Evolutionary conservation across 2,113 vertebrate species (phyloP).

Genomic region (Neodon shergylaensis): DNA sequence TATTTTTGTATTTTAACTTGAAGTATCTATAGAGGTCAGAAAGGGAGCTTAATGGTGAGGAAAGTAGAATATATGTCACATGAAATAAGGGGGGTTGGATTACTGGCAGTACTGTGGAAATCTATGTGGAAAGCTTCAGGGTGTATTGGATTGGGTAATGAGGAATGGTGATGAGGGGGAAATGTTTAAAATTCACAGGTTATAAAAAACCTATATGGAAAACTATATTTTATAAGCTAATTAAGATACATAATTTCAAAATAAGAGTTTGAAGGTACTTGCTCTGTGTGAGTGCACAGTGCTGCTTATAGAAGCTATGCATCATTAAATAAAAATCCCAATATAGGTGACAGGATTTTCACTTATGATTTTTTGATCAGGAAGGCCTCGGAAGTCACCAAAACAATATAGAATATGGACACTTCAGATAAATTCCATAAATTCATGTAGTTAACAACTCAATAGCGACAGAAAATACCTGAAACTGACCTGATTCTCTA

Average conservation of each 20-base stretch:
- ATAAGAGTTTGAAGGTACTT: not conserved
- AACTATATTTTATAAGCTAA: not conserved
- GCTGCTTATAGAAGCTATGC: not conserved
- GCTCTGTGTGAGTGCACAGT: no score
- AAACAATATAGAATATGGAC: not conserved
- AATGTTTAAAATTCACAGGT: not conserved
- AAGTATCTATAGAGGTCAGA: not conserved
- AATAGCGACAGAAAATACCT: not conserved
- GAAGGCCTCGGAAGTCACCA: not conserved
- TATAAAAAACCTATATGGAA: not conserved
- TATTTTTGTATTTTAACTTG: not conserved
- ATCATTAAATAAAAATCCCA: not conserved
- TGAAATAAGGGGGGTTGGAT: not conserved
- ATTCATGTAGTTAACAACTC: not conserved
- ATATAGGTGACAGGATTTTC: not conserved
- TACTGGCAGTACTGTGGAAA: not conserved
- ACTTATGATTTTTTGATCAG: not conserved
- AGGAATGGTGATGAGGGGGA: not conserved
- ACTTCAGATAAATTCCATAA: no score
- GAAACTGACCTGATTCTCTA: not conserved
- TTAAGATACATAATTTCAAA: not conserved
- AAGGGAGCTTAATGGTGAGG: not conserved
- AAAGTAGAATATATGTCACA: not conserved
- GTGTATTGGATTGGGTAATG: not conserved
- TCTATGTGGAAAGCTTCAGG: not conserved